phyloP scores from a whole-genome alignment of 2,113 vertebrate species.

The Ciconia boyciana region DNA sequence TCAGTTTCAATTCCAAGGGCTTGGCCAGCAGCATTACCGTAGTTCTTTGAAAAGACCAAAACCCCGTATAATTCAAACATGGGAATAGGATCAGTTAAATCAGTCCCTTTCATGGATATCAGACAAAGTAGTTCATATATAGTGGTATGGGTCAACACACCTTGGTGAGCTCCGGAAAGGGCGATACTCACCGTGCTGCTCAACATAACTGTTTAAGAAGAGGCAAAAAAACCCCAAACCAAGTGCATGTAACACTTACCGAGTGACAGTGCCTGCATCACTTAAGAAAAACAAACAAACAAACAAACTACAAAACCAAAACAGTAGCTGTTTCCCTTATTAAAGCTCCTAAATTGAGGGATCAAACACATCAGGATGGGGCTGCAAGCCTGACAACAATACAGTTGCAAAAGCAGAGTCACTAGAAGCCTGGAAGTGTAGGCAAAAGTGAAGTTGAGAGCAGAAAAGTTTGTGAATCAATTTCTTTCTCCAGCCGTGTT shows the following conservation, averaged over 20 bases:
- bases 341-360: background rate
- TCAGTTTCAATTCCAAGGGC: background rate
- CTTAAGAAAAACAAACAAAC: background rate
- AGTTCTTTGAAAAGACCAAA: background rate
- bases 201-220: background rate
- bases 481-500: background rate
- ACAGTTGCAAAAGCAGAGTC: background rate
- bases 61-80: background rate
- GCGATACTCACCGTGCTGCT: background rate
- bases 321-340: background rate
- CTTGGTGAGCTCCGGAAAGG: background rate
- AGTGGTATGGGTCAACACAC: background rate
- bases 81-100: background rate
- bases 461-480: background rate
- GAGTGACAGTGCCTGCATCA: background rate
- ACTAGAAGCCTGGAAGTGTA: background rate
- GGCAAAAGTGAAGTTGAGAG: background rate
- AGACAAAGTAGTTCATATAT: background rate
- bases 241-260: background rate
- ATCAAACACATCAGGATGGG: background rate
- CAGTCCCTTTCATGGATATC: background rate
- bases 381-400: background rate
- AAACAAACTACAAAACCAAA: background rate
- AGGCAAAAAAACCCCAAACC: background rate
- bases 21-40: background rate